Evolutionary conservation across 2,888 invertebrate species (phyloP), one percentile per base, ranked within the genome.

Genomic region (Zygaena filipendulae): DNA sequence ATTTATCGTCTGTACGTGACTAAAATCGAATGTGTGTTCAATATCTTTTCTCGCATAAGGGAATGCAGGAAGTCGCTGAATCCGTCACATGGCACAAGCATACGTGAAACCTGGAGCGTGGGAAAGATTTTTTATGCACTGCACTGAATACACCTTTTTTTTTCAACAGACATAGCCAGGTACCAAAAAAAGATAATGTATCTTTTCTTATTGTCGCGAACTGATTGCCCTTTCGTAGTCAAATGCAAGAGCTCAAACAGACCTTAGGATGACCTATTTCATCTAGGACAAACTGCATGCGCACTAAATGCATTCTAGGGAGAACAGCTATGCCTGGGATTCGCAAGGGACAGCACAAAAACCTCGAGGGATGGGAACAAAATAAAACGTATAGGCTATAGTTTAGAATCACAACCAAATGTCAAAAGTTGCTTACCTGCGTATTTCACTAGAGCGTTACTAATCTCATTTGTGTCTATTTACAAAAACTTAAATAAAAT

Each of bases 61-160:
- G 29, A 48, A 49, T 53, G 49, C 60, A 61, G 63, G 66, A 71
- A 66, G 51, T 58, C 33, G n/a, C n/a, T n/a, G n/a, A n/a, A n/a
- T n/a, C n/a, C n/a, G n/a, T n/a, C n/a, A n/a, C n/a, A n/a, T n/a
- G n/a, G n/a, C n/a, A n/a, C 32, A 39, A 40, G 51, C 60, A 66
- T 67, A 59, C 61, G 59, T 48, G 39, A 39, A 42, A 38, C 33
- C 37, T 40, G 36, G 43, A 64, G 51, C 67, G 69, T 69, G 70
- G 63, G 71, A 72, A 66, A 43, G 39, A 52, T 63, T 72, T 68
- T 64, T 66, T 47, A 38, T 33, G 32, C 36, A 24, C 30, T 41
- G 40, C 45, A 39, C 48, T 55, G 52, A 49, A 59, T 58, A 55
- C 58, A 61, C 57, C 57, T 59, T 64, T n/a, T n/a, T n/a, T n/a